These are phyloP conservation scores for Oncorhynchus keta DNA, from an alignment of 2,113 vertebrate species.

Conservation along the genomic window DNA sequence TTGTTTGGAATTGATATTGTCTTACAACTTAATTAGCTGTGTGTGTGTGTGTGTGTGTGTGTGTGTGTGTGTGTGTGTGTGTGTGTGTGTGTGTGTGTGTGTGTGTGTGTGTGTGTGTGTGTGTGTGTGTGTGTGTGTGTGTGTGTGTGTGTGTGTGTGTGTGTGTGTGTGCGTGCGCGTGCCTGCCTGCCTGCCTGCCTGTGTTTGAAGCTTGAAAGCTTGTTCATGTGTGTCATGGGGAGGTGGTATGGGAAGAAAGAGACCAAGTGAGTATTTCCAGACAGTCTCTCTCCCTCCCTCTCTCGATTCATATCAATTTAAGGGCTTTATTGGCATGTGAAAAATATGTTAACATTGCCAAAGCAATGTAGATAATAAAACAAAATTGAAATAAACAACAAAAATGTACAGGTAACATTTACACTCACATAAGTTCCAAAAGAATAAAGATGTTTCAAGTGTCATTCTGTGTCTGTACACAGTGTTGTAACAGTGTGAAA, in stretches of 20 bases:
- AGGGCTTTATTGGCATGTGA: no score
- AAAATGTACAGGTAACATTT: no score
- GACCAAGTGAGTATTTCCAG: no score
- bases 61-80: no score
- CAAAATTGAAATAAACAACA: no score
- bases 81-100: constrained; percentile 9
- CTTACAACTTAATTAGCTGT: not conserved
- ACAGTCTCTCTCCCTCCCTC: not conserved
- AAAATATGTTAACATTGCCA: no score
- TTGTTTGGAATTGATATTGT: not conserved
- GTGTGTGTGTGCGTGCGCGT: not conserved
- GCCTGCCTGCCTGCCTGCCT: no score
- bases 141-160: constrained; percentile 5
- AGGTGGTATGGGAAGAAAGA: not conserved
- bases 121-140: not conserved
- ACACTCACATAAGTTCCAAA: no score
- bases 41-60: not conserved
- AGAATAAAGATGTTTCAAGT: no score
- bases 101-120: constrained; percentile 2
- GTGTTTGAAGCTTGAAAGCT: not conserved
- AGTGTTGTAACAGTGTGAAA: no score
- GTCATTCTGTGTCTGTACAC: no score
- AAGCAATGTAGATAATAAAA: no score
- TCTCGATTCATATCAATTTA: not conserved
- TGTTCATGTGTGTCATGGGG: not conserved